A percentile compares a stretch with the other conserved stretches of the same genome.
These are phyloP conservation scores for Zonotrichia albicollis DNA, from an alignment of 2,797 vertebrate species.

Conservation along the genomic window DNA sequence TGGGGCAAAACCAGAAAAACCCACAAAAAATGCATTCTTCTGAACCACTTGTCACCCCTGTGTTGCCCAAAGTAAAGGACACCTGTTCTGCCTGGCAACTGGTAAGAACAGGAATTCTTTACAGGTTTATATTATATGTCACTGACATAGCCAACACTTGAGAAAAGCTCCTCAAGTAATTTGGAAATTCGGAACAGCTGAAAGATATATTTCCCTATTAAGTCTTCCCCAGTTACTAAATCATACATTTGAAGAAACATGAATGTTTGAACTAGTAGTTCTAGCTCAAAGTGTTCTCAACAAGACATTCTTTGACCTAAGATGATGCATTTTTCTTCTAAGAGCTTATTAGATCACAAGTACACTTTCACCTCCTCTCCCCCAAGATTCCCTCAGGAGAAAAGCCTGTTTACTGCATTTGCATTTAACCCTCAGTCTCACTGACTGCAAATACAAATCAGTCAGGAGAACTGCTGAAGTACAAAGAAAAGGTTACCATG, in stretches of 20 bases:
- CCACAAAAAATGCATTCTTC: background rate
- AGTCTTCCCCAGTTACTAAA: background rate
- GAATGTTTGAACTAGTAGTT: background rate
- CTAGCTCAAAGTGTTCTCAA: background rate
- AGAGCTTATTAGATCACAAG: background rate
- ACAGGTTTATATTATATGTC: background rate
- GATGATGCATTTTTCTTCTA: background rate
- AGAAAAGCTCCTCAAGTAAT: background rate
- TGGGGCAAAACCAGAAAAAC: no score
- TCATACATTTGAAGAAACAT: background rate
- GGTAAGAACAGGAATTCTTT: background rate
- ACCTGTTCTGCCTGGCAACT: background rate
- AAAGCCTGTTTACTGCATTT: background rate
- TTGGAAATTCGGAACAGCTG: background rate
- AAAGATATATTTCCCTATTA: background rate
- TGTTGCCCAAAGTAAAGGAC: background rate
- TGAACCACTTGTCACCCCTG: background rate
- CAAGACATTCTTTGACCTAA: background rate
- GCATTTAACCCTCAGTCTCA: background rate
- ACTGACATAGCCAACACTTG: background rate
- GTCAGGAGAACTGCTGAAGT: background rate
- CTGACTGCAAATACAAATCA: background rate
- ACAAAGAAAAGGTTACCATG: background rate
- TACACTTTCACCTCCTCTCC: background rate
- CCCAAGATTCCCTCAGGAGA: background rate